These are phyloP conservation scores for Himantopus leucocephalus DNA, from an alignment of 2,113 vertebrate species.

Conservation along the genomic window DNA sequence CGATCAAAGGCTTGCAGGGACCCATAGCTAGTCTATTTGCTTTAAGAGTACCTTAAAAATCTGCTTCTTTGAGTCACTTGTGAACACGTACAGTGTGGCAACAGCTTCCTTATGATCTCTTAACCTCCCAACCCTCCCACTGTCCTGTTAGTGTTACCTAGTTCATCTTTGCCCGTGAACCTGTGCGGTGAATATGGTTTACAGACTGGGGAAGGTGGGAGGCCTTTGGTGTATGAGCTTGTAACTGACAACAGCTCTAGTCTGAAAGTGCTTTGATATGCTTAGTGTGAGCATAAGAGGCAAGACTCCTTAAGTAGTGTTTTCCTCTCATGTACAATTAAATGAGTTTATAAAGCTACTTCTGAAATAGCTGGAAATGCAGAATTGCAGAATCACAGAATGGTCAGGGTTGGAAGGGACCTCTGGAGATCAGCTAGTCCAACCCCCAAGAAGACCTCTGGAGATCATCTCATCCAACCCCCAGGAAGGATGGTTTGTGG, in stretches of 20 bases:
- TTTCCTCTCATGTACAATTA: not conserved
- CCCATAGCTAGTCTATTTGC: not conserved
- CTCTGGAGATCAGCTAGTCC: too few relatives aligned
- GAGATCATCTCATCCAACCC: too few relatives aligned
- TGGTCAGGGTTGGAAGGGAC: too few relatives aligned
- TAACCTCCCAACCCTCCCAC: slow-evolving; percentile 1
- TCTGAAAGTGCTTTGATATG: not conserved
- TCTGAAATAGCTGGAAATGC: not conserved
- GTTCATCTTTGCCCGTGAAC: not conserved
- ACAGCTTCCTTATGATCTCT: not conserved
- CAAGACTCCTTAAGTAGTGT: not conserved
- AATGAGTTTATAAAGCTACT: not conserved
- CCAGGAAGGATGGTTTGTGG: not conserved
- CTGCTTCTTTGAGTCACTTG: not conserved
- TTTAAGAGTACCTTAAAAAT: not conserved
- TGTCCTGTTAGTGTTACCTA: not conserved
- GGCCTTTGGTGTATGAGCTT: not conserved
- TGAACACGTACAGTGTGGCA: not conserved
- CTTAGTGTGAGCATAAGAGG: not conserved
- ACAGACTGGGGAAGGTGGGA: not conserved
- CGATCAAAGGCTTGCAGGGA: not conserved
- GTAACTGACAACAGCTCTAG: not conserved
- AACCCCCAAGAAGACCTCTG: too few relatives aligned
- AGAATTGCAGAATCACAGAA: rapidly evolving
- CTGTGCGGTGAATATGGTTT: not conserved